Evolutionary conservation across 2,888 invertebrate species (phyloP).

Genomic region (Kuschelorhynchus macadamiae): DNA sequence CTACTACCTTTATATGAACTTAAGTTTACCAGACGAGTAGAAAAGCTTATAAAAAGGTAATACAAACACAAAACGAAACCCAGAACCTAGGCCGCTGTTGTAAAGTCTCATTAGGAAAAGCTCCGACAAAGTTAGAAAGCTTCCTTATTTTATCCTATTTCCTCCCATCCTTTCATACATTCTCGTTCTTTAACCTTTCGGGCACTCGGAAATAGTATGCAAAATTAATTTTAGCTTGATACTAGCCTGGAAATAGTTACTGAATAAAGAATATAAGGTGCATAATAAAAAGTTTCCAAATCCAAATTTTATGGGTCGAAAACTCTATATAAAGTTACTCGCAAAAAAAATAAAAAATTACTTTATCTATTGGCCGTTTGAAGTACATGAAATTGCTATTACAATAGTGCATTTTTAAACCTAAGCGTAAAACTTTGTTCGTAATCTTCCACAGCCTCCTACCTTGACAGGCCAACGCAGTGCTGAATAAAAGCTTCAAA

Average conservation of each 20-base stretch:
- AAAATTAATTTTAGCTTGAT: conserved; percentile 26
- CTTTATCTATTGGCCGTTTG: too few species aligned
- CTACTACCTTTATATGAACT: too few species aligned
- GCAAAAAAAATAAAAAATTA: too few species aligned
- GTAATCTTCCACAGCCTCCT: too few species aligned
- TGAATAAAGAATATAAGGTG: neutral
- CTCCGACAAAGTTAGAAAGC: conserved; percentile 27
- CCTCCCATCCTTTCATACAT: conserved; percentile 11
- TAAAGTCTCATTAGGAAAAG: conserved; percentile 22
- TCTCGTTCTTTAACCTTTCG: conserved; percentile 14
- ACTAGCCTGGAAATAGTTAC: neutral
- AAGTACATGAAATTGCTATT: too few species aligned
- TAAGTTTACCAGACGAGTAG: neutral
- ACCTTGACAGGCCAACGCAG: too few species aligned
- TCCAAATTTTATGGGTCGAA: too few species aligned
- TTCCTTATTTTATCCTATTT: conserved; percentile 21
- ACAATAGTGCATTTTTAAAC: too few species aligned
- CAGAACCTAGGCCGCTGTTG: neutral
- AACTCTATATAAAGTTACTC: too few species aligned
- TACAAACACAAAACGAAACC: neutral
- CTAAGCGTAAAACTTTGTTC: too few species aligned
- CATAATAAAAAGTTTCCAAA: too few species aligned
- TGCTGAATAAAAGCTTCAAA: too few species aligned
- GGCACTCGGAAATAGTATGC: conserved; percentile 10
- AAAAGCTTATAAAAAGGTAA: neutral